These are phyloP conservation scores for Zophobas atratus DNA, from an alignment of 1,140 invertebrate species.

Conservation along the genomic window DNA sequence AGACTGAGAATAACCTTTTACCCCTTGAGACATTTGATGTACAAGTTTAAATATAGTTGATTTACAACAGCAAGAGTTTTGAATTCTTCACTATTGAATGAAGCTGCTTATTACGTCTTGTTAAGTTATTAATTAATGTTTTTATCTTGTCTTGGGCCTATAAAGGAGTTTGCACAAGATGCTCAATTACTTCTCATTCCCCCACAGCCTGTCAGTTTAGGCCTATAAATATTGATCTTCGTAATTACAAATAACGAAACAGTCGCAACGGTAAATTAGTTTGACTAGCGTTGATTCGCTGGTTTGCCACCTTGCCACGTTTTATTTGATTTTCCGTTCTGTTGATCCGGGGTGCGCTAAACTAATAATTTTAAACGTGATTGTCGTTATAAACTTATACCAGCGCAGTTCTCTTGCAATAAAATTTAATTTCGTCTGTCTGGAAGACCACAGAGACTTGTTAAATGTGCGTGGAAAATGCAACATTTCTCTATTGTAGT, in stretches of 20 bases:
- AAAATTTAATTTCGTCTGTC: neutral
- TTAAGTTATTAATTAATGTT: too few relatives aligned
- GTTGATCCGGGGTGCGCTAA: slow-evolving; percentile 21
- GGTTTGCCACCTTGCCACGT: slow-evolving; percentile 35
- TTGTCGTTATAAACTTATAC: slow-evolving; percentile 8
- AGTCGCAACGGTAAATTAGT: slow-evolving; percentile 36
- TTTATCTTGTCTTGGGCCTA: too few relatives aligned
- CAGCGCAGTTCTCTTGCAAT: neutral
- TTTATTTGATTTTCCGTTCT: slow-evolving; percentile 40
- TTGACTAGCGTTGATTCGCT: slow-evolving; percentile 29
- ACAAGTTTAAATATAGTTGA: too few relatives aligned
- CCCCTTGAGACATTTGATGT: too few relatives aligned
- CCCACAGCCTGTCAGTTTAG: too few relatives aligned
- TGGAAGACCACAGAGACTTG: neutral
- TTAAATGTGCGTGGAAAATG: neutral
- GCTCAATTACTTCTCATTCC: neutral
- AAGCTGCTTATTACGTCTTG: too few relatives aligned
- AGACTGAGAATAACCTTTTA: too few relatives aligned
- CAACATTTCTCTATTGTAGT: neutral
- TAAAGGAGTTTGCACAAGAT: neutral
- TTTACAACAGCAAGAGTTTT: too few relatives aligned
- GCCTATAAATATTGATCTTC: slow-evolving; percentile 32
- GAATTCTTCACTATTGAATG: too few relatives aligned
- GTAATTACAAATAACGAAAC: slow-evolving; percentile 36
- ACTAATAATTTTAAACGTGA: slow-evolving; percentile 36